Evolutionary conservation across 2,797 vertebrate genomes (phyloP), one percentile per base, ranked within the genome.

Genomic region (Borostomias antarcticus): DNA sequence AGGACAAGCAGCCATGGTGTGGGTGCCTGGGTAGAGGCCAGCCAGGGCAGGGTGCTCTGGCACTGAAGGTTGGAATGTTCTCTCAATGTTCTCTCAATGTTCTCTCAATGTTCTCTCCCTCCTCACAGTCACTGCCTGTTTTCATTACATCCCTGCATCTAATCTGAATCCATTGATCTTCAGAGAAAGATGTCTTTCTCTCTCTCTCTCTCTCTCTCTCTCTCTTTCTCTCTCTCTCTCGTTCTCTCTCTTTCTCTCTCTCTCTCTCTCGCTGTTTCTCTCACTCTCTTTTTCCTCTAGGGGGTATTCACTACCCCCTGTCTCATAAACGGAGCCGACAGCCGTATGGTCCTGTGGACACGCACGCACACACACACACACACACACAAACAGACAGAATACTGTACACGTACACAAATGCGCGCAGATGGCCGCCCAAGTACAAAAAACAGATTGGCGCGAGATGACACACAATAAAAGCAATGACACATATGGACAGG

Each of bases 151-250:
- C 45, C 40, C 53, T 32, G 64, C 43, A 66, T 66, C 64, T 66
- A 26, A 58, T 66, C 33, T 48, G 64, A 66, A 57, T 66, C 53
- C 56, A 66, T 57, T 66, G 53, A 57, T 66, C 45, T 66, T 62
- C 19, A 13, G 57, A 25, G 33, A 58, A 11, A 35, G 32, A 21
- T 35, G 29, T 1, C 11, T 45, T 13, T 45, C 4, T 45, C 11
- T 45, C 4, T 58, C 56, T 35, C 10, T 47, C 26, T 7, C 25
- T 23, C 15, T 35, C 56, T 35, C 32, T 21, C 10, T 15, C 9
- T 35, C 29, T 30, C 19, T 13, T n/a, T n/a, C n/a, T n/a, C n/a
- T n/a, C n/a, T n/a, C n/a, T n/a, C n/a, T n/a, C n/a, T n/a, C n/a
- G n/a, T n/a, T n/a, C n/a, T n/a, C n/a, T n/a, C n/a, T n/a, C n/a